A percentile compares a stretch with the other conserved stretches of the same genome.
Conservation (phyloP, 2,888 invertebrate genomes). For the Clepsis dumicolana region DNA sequence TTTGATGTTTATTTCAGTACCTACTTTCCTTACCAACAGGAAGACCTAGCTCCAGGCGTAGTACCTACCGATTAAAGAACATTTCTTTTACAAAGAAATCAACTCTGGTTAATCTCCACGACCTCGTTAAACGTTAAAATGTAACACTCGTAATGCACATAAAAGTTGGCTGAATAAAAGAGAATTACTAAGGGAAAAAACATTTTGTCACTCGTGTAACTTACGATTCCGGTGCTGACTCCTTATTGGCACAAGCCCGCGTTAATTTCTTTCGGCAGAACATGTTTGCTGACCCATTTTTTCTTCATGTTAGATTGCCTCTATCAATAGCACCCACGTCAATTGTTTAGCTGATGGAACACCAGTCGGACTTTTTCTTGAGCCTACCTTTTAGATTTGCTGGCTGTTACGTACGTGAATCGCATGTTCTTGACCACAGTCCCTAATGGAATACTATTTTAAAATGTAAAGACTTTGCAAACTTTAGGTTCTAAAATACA, state of each 20-base stretch:
- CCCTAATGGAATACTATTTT: conserved; percentile 16
- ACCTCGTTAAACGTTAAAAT: conserved; percentile 13
- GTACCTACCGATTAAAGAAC: no score
- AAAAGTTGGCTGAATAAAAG: conserved; percentile 18
- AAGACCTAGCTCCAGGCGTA: no score
- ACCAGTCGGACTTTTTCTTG: conserved; percentile 35
- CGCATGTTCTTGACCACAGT: conserved; percentile 26
- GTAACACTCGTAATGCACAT: conserved; percentile 1
- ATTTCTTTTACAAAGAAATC: neutral
- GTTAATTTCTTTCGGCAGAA: conserved; percentile 39
- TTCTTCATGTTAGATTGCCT: conserved; percentile 40
- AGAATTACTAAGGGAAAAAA: conserved; percentile 20
- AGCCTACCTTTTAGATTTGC: conserved; percentile 27
- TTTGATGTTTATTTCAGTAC: no score
- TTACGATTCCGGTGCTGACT: conserved; percentile 25
- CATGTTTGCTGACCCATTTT: conserved; percentile 41
- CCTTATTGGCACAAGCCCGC: conserved; percentile 34
- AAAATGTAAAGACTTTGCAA: neutral
- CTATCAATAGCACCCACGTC: conserved; percentile 40
- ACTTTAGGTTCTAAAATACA: neutral
- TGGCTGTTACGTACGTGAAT: conserved; percentile 34
- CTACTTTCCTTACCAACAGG: no score
- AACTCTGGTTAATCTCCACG: conserved; percentile 3
- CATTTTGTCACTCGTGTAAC: conserved; percentile 28
- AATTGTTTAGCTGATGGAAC: conserved; percentile 36